Percentiles rank a stretch among this genome's conserved stretches.
Conservation (phyloP, 1,140 invertebrate genomes). For the Battus philenor region DNA sequence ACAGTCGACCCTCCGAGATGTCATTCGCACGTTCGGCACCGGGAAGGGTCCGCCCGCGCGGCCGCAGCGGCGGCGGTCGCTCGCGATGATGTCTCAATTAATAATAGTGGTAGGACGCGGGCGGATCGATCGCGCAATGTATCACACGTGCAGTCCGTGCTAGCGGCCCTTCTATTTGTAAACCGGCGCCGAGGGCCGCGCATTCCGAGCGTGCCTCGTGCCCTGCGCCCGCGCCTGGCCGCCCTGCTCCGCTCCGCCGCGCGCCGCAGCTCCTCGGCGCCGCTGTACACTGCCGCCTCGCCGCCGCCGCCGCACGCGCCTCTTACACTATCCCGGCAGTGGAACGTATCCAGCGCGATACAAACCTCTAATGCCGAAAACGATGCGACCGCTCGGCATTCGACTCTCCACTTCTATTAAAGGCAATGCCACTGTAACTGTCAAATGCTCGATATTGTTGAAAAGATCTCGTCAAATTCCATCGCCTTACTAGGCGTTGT, state of each 20-base stretch:
- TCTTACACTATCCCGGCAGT: conserved; percentile 30
- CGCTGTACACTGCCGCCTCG: conserved; percentile 38
- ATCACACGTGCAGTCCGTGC: conserved; percentile 65
- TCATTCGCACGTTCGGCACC: conserved; percentile 46
- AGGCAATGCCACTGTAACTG: conserved; percentile 52
- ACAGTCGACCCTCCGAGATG: conserved; percentile 55
- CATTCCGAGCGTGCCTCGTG: conserved; percentile 67
- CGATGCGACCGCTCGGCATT: conserved; percentile 24
- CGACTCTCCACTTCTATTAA: conserved; percentile 42
- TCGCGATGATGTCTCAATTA: conserved; percentile 26
- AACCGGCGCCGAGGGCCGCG: conserved; percentile 69
- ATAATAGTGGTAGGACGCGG: conserved; percentile 38
- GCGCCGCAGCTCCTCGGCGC: conserved; percentile 22
- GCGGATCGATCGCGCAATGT: conserved; percentile 64
- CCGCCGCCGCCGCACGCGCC: conserved; percentile 8
- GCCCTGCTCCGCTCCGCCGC: conserved; percentile 28
- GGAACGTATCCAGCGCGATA: conserved; percentile 27
- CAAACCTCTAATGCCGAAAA: conserved; percentile 18
- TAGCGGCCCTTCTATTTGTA: conserved; percentile 73
- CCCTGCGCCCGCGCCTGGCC: conserved; percentile 47
- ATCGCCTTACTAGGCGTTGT: conserved; percentile 27
- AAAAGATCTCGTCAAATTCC: conserved; percentile 47
- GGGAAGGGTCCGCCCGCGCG: no score
- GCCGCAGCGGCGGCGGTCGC: no score
- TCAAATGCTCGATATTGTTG: conserved; percentile 48